Evolutionary conservation across 2,797 vertebrate species (phyloP).

Genomic region (Lycodopsis pacificus): DNA sequence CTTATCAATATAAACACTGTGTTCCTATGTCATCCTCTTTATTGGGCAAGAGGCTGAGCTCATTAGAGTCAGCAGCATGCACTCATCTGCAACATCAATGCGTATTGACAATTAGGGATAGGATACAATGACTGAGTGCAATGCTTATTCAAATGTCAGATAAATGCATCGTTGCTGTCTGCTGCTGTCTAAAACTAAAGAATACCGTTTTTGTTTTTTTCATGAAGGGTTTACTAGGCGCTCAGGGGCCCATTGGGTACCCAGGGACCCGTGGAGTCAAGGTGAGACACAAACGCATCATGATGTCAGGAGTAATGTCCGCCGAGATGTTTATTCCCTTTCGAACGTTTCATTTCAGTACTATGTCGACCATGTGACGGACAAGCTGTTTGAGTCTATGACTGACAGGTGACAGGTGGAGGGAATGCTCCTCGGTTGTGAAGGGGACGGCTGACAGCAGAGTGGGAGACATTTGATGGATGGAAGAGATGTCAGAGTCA

Average conservation of each 20-base stretch:
- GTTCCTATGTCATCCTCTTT: slow-evolving; percentile 43
- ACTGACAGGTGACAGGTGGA: slow-evolving; percentile 73
- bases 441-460: slow-evolving; percentile 61
- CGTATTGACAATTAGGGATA: slow-evolving; percentile 18
- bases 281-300: slow-evolving; percentile 79
- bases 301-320: slow-evolving; percentile 36
- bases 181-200: slow-evolving; percentile 11
- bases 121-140: slow-evolving; percentile 18
- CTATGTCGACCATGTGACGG: slow-evolving; percentile 52
- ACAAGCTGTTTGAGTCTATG: slow-evolving; percentile 66
- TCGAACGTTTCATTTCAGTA: slow-evolving; percentile 17
- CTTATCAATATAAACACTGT: slow-evolving; percentile 45
- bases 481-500: slow-evolving; percentile 57
- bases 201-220: slow-evolving; percentile 2
- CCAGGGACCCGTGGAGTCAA: slow-evolving; percentile 94
- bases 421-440: slow-evolving; percentile 58
- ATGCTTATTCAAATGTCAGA: slow-evolving; percentile 18
- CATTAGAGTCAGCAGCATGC: slow-evolving; percentile 40
- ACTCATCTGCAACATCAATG: slow-evolving; percentile 29
- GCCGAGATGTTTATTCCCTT: slow-evolving; percentile 38
- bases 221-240: slow-evolving; percentile 86
- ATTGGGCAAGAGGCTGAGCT: slow-evolving; percentile 39
- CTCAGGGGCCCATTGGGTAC: slow-evolving; percentile 90
- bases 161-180: slow-evolving; percentile 16
- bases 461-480: slow-evolving; percentile 56